Evolutionary conservation across 2,888 invertebrate species (phyloP).

Genomic region (Chelonus formosanus): DNA sequence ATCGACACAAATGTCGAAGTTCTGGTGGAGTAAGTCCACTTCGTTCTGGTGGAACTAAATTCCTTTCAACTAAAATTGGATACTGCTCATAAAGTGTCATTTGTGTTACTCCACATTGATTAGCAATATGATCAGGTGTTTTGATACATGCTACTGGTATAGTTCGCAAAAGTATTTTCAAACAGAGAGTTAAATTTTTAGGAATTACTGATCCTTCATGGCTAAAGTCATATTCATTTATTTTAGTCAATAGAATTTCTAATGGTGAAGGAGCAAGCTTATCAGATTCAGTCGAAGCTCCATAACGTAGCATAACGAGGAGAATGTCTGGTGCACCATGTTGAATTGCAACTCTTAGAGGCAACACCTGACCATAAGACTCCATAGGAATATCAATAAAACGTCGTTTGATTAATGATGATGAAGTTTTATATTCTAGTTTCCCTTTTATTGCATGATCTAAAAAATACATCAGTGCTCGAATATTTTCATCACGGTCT

Average conservation of each 20-base stretch:
- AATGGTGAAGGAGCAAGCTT: conserved; percentile 71
- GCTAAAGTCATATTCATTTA: conserved; percentile 68
- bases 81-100: conserved; percentile 61
- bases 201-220: conserved; percentile 69
- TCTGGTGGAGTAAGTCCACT: conserved; percentile 74
- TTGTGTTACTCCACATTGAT: conserved; percentile 52
- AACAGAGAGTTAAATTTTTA: conserved; percentile 75
- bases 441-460: conserved; percentile 77
- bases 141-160: conserved; percentile 68
- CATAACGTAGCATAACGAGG: conserved; percentile 72
- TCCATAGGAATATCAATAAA: conserved; percentile 85
- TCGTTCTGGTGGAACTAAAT: conserved; percentile 70
- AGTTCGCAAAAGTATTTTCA: conserved; percentile 74
- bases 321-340: conserved; percentile 80
- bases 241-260: conserved; percentile 73
- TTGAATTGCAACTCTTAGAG: conserved; percentile 78
- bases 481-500: conserved; percentile 78
- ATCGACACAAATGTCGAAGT: conserved; percentile 80
- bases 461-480: conserved; percentile 79
- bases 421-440: conserved; percentile 66
- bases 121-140: conserved; percentile 56
- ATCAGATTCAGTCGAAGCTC: conserved; percentile 68
- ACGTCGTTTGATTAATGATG: conserved; percentile 63
- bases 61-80: conserved; percentile 69
- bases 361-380: conserved; percentile 79